These are phyloP conservation scores for Sialis lutaria DNA, from an alignment of 2,888 invertebrate genomes.

Conservation along the genomic window DNA sequence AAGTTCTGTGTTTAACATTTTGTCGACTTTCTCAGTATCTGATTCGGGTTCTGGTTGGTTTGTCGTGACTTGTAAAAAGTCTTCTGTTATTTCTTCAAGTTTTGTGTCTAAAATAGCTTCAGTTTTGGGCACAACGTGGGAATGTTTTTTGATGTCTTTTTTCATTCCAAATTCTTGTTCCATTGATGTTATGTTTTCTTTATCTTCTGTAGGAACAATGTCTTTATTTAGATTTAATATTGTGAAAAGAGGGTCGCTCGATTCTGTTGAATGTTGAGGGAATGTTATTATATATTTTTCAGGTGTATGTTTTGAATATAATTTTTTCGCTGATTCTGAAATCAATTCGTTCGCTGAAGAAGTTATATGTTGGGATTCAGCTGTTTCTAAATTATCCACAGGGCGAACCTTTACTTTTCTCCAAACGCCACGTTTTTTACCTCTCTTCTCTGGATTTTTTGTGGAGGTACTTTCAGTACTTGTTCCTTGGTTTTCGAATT, in stretches of 20 bases:
- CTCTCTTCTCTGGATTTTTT: conserved; percentile 11
- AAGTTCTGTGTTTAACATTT: too few relatives aligned
- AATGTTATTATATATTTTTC: conserved; percentile 6
- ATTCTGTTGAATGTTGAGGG: background rate
- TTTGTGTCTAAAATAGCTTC: too few relatives aligned
- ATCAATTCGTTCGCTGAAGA: conserved; percentile 19
- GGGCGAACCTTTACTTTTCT: conserved; percentile 49
- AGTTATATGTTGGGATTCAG: conserved; percentile 61
- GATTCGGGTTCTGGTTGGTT: too few relatives aligned
- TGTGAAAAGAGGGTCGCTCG: background rate
- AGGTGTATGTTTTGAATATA: conserved; percentile 1
- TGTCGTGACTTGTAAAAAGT: too few relatives aligned
- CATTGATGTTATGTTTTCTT: too few relatives aligned
- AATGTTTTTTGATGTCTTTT: too few relatives aligned
- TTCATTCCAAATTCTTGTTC: too few relatives aligned
- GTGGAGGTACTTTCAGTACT: conserved; percentile 7
- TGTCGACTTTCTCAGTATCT: too few relatives aligned
- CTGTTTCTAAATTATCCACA: conserved; percentile 53
- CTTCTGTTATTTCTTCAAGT: too few relatives aligned
- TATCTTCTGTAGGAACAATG: too few relatives aligned
- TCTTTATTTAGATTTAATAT: too few relatives aligned
- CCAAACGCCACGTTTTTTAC: conserved; percentile 52
- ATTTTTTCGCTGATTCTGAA: conserved; percentile 5
- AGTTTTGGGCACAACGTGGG: too few relatives aligned
- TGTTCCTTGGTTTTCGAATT: conserved; percentile 2